phyloP scores from a whole-genome alignment of 2,113 vertebrate species.

The Pao palembangensis region DNA sequence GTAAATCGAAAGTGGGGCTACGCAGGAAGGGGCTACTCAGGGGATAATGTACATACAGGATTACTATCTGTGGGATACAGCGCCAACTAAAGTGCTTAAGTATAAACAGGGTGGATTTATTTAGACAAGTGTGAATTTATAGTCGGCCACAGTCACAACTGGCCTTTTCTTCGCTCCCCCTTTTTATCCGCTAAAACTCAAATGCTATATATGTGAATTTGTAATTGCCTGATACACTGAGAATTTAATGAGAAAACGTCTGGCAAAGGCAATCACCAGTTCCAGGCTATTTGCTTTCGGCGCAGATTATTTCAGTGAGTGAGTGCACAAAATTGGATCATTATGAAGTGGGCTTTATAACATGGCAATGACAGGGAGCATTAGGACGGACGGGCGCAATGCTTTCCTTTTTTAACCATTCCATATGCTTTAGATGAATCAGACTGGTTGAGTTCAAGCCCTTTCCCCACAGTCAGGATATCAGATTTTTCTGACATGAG shows the following conservation, averaged over 20 bases:
- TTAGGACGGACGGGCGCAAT: slow-evolving; percentile 17
- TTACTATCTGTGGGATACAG: slow-evolving; percentile 28
- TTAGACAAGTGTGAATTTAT: slow-evolving; percentile 8
- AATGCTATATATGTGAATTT: slow-evolving; percentile 25
- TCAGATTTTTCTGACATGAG: not conserved
- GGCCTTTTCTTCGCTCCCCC: slow-evolving; percentile 4
- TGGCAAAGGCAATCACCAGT: slow-evolving; percentile 46
- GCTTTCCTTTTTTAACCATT: slow-evolving; percentile 35
- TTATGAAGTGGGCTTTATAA: slow-evolving; percentile 50
- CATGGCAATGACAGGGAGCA: slow-evolving; percentile 35
- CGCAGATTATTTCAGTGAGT: slow-evolving; percentile 50
- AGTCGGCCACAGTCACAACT: not conserved
- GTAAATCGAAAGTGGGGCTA: slow-evolving; percentile 27
- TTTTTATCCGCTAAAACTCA: slow-evolving; percentile 22
- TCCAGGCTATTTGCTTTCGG: slow-evolving; percentile 49
- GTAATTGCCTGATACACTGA: slow-evolving; percentile 47
- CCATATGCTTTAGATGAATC: slow-evolving; percentile 19
- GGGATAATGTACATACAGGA: slow-evolving; percentile 25
- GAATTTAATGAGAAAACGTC: slow-evolving; percentile 57
- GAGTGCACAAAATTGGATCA: slow-evolving; percentile 56
- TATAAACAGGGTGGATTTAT: slow-evolving; percentile 28
- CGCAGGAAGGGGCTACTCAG: not conserved
- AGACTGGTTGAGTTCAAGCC: not conserved
- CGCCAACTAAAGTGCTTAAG: slow-evolving; percentile 10
- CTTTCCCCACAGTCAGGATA: slow-evolving; percentile 6